Percentiles rank a stretch among this genome's conserved stretches.
These are phyloP conservation scores for Hiodon tergisus DNA, from an alignment of 2,113 vertebrate genomes.

Conservation along the genomic window DNA sequence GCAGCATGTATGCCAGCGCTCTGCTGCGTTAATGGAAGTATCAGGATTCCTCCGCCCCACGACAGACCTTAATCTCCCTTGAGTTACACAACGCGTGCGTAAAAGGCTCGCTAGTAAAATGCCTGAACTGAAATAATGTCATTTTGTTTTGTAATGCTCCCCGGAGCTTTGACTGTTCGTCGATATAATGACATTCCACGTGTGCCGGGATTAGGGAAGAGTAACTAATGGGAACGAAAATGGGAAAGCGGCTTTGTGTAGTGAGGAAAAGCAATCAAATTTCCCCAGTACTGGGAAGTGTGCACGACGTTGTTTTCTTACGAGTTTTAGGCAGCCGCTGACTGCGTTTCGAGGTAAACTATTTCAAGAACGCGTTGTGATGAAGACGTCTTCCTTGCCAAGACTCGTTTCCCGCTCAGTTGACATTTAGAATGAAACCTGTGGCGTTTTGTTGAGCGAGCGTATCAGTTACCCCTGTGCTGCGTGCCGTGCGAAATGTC, in stretches of 20 bases:
- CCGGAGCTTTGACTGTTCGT: background rate
- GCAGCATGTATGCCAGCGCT: background rate
- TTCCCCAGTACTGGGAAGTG: background rate
- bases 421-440: too few relatives aligned
- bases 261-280: background rate
- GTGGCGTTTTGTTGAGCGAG: too few relatives aligned
- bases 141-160: slow-evolving; percentile 5
- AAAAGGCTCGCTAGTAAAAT: background rate
- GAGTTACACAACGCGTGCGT: background rate
- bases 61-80: background rate
- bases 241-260: background rate
- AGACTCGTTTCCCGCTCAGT: too few relatives aligned
- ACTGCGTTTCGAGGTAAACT: too few relatives aligned
- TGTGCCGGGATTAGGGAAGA: slow-evolving; percentile 2
- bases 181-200: background rate
- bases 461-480: too few relatives aligned
- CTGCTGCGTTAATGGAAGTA: background rate
- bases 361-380: too few relatives aligned
- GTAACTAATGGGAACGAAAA: background rate
- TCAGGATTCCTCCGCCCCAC: background rate
- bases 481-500: too few relatives aligned
- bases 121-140: background rate
- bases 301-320: background rate
- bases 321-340: too few relatives aligned
- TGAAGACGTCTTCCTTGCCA: too few relatives aligned